Evolutionary conservation across 2,113 vertebrate genomes (phyloP).

Genomic region (Lamprologus sp.): DNA sequence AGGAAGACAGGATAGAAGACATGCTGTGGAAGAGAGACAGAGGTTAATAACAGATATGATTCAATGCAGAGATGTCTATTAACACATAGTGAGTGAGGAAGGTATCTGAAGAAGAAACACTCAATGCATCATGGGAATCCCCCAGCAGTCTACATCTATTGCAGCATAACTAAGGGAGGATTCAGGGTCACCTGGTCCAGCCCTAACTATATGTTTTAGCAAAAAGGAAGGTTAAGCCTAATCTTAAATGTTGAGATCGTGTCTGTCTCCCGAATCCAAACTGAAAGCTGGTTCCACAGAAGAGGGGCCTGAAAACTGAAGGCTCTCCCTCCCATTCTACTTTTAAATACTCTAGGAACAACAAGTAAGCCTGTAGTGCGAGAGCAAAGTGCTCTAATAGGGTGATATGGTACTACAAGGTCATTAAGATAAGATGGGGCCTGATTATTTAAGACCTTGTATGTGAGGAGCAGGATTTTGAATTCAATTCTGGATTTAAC

Average conservation of each 20-base stretch:
- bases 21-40: too few species aligned
- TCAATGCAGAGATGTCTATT: too few species aligned
- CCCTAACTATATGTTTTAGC: rapidly evolving
- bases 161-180: background rate
- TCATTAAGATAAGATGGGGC: background rate
- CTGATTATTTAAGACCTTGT: background rate
- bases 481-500: background rate
- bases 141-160: rapidly evolving
- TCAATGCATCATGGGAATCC: background rate
- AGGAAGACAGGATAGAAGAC: too few species aligned
- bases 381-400: rapidly evolving
- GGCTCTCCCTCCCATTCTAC: background rate
- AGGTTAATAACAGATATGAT: too few species aligned
- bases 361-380: rapidly evolving
- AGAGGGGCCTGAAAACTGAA: background rate
- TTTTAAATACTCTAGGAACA: background rate
- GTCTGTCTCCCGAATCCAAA: background rate
- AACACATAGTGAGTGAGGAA: background rate
- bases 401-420: background rate
- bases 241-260: rapidly evolving
- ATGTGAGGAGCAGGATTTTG: background rate
- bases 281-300: background rate
- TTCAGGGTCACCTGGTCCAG: background rate
- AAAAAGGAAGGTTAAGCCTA: background rate
- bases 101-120: rapidly evolving